Conservation (phyloP, 64 coral and sea anemone genomes). For the Stichodactyla mertensii region DNA sequence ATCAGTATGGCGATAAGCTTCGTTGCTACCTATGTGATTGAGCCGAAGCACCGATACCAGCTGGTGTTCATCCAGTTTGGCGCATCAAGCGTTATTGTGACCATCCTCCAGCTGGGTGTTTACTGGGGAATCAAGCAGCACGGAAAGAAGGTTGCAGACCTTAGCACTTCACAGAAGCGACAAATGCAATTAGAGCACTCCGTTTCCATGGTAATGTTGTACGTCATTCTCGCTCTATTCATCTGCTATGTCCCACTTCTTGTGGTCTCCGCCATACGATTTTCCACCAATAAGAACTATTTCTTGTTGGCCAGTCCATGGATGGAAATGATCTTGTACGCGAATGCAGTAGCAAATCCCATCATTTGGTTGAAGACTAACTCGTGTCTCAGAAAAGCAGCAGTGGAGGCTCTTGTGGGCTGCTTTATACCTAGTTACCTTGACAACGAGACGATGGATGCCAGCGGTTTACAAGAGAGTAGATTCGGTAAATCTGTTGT, state of each 20-base stretch:
- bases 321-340: constrained; percentile 25
- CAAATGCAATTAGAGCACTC: not conserved
- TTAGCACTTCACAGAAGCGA: not conserved
- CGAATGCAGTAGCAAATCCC: constrained; percentile 14
- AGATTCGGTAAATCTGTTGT: not conserved
- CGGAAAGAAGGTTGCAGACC: not conserved
- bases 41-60: constrained; percentile 10
- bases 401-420: not conserved
- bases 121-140: not conserved
- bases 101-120: constrained; percentile 10
- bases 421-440: not conserved
- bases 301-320: not conserved
- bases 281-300: constrained; percentile 22
- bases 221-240: not conserved
- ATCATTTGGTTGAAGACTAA: constrained; percentile 24
- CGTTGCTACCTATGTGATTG: constrained; percentile 5
- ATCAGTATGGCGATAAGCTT: constrained; percentile 14
- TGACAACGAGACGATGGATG: not conserved
- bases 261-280: constrained; percentile 15
- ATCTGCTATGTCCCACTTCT: constrained; percentile 26
- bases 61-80: constrained; percentile 16
- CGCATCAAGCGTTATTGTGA: not conserved
- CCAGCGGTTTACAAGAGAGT: not conserved
- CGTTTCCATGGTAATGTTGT: not conserved
- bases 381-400: not conserved